phyloP scores from a whole-genome alignment of 2,797 vertebrate genomes.

The Bovichtus diacanthus region DNA sequence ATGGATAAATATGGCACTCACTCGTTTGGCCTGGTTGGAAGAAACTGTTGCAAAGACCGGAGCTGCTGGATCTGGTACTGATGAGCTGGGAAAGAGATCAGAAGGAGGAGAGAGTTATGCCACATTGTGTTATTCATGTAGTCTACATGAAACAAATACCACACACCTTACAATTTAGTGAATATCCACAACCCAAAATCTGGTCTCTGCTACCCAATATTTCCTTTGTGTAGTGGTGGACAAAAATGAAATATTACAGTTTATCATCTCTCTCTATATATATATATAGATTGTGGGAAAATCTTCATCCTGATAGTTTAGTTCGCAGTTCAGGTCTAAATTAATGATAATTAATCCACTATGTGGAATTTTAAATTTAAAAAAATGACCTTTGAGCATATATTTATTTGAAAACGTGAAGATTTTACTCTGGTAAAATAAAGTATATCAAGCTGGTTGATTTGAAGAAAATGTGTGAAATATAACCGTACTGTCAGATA shows the following conservation, averaged over 20 bases:
- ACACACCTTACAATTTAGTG: background rate
- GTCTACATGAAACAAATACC: background rate
- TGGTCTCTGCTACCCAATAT: background rate
- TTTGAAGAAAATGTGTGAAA: background rate
- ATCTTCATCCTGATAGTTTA: background rate
- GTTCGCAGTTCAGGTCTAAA: background rate
- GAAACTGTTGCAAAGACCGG: slow-evolving; percentile 85
- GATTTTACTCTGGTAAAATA: background rate
- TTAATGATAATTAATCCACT: background rate
- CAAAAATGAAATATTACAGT: background rate
- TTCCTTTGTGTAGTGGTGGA: background rate
- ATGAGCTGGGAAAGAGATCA: slow-evolving; percentile 79
- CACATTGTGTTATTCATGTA: no score
- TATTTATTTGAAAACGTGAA: background rate
- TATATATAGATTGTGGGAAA: background rate
- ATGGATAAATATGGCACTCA: slow-evolving; percentile 70
- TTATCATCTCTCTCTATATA: background rate
- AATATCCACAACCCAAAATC: background rate
- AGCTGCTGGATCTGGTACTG: slow-evolving; percentile 81
- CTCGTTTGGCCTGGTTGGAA: slow-evolving; percentile 90
- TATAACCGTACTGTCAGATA: background rate
- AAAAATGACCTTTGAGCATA: background rate
- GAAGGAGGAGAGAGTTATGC: background rate
- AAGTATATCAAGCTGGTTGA: background rate
- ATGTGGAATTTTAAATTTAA: background rate